A percentile compares a stretch with the other conserved stretches of the same genome.
Evolutionary conservation across 2,888 invertebrate species (phyloP).

Genomic region (Lobophora halterata): DNA sequence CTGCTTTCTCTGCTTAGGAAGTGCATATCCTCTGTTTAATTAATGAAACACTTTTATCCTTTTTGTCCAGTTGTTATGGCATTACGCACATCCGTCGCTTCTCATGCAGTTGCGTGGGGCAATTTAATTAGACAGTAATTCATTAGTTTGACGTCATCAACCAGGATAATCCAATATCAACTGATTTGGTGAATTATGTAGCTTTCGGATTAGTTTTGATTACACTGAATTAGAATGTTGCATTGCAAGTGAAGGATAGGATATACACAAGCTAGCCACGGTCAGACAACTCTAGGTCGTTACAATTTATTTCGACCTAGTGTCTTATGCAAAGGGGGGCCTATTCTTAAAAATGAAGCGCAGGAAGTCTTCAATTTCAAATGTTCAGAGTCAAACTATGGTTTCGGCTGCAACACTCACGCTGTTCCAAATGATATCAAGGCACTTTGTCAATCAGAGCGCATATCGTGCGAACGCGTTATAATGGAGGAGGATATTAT

Average conservation of each 20-base stretch:
- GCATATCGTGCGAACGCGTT: slow-evolving; percentile 76
- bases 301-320: slow-evolving; percentile 19
- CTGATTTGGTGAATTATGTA: slow-evolving; percentile 27
- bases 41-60: slow-evolving; percentile 33
- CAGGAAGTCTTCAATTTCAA: slow-evolving; percentile 20
- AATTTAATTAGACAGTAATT: slow-evolving; percentile 63
- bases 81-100: slow-evolving; percentile 69
- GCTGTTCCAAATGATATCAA: slow-evolving; percentile 15
- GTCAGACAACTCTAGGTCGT: slow-evolving; percentile 16
- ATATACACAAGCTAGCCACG: not conserved
- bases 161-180: slow-evolving; percentile 34
- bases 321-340: slow-evolving; percentile 17
- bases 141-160: slow-evolving; percentile 46
- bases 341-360: slow-evolving; percentile 13
- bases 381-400: slow-evolving; percentile 20
- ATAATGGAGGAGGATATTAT: slow-evolving; percentile 78
- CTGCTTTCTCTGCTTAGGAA: slow-evolving; percentile 10
- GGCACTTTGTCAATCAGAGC: slow-evolving; percentile 59
- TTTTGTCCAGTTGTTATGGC: slow-evolving; percentile 41
- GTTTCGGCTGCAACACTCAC: slow-evolving; percentile 27
- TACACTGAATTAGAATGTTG: too few species aligned
- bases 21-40: slow-evolving; percentile 34
- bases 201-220: too few species aligned
- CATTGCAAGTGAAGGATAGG: too few species aligned
- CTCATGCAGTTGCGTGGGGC: slow-evolving; percentile 62